These are phyloP conservation scores for Molothrus aeneus DNA, from an alignment of 2,797 vertebrate genomes.

Conservation along the genomic window DNA sequence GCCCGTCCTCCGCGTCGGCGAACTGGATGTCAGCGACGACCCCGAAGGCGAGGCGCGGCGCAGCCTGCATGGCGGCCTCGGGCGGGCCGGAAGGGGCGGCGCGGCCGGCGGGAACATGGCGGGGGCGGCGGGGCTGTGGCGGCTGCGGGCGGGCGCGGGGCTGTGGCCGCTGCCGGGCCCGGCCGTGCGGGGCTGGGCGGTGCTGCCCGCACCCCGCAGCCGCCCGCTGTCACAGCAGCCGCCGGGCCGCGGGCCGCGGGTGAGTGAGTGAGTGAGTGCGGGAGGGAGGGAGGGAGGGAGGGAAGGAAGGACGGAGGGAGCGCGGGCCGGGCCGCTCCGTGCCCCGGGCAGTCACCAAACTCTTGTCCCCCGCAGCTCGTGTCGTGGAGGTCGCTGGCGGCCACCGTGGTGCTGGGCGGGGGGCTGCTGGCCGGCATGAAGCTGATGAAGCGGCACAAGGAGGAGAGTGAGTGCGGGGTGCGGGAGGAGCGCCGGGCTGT, in stretches of 20 bases:
- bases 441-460: conserved; percentile 87
- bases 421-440: conserved; percentile 87
- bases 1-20: conserved; percentile 87
- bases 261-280: background rate
- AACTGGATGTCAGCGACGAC: conserved; percentile 91
- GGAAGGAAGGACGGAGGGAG: background rate
- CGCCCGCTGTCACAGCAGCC: background rate
- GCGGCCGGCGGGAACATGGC: background rate
- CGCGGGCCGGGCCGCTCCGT: background rate
- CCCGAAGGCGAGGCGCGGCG: conserved; percentile 85
- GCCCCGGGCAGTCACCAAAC: fast-evolving
- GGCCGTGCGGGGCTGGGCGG: background rate
- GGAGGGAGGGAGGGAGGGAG: fast-evolving
- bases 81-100: background rate
- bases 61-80: background rate
- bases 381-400: conserved; percentile 90
- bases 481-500: background rate
- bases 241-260: background rate
- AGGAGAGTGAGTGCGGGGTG: conserved; percentile 80
- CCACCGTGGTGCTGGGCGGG: conserved; percentile 88
- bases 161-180: background rate
- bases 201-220: background rate
- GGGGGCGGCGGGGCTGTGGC: background rate
- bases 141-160: background rate
- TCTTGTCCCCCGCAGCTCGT: conserved; percentile 82